phyloP scores from a whole-genome alignment of 1,140 invertebrate species.

The Drosophila willistoni region DNA sequence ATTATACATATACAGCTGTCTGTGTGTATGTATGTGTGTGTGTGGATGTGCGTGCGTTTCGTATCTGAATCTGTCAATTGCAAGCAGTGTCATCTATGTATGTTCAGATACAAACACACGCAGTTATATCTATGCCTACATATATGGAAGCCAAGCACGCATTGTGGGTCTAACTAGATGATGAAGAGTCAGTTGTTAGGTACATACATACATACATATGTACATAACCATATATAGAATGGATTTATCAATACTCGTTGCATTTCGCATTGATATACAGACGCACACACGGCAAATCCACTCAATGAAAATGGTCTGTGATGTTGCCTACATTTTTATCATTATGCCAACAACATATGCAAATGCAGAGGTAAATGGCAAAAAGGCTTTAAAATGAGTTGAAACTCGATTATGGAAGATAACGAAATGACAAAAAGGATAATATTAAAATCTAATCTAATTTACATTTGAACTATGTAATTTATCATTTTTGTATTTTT shows the following conservation, averaged over 20 bases:
- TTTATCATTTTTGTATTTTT: too few species aligned
- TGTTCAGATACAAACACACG: not conserved
- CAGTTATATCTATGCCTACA: conserved; percentile 12
- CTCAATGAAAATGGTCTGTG: conserved; percentile 8
- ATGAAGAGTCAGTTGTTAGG: not conserved
- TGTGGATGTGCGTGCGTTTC: conserved; percentile 11
- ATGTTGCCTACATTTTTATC: not conserved
- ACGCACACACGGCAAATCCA: not conserved
- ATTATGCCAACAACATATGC: not conserved
- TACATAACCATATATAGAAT: not conserved
- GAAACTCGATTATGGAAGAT: too few species aligned
- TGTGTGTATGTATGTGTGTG: conserved; percentile 7
- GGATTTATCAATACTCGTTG: conserved; percentile 9
- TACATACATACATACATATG: not conserved
- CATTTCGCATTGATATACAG: not conserved
- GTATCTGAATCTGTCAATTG: conserved; percentile 60
- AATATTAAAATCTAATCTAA: too few species aligned
- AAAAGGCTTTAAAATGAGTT: not conserved
- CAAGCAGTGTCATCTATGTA: conserved; percentile 26
- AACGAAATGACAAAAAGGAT: too few species aligned
- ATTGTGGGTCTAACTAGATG: conserved; percentile 14
- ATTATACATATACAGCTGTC: conserved; percentile 11
- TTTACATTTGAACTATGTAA: too few species aligned
- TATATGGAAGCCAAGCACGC: conserved; percentile 30
- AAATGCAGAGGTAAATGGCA: conserved; percentile 2